Evolutionary conservation across 1,140 invertebrate species (phyloP), one percentile per base, ranked within the genome.

Genomic region (Drosophila ogumai): DNA sequence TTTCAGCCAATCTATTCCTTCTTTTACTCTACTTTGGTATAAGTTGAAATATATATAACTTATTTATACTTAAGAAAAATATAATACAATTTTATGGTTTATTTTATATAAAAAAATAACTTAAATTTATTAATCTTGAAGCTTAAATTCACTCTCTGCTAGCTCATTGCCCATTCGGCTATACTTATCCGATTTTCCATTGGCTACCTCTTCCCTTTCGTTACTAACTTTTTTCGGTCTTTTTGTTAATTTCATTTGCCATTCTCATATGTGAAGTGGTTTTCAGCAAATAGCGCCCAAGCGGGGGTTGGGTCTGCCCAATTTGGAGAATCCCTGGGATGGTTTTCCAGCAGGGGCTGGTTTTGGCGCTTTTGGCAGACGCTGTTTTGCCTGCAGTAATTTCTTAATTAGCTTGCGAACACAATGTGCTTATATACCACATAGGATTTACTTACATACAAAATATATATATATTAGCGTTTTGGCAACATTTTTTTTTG

Each of bases 361-460:
- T 34, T 44, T 13, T 54, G 28, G 40, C 41, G 47, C 52, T 65
- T 50, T 76, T 60, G 47, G 65, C 52, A 80, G 68, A 84, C 65
- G 74, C 69, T 84, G 64, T 90, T 86, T 90, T 72, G 88, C 88
- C 88, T 88, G 81, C 90, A 91, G 88, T 80, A 85, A 91, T 91
- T 91, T 86, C 88, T 90, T 91, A 91, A 91, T 91, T 91, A 91
- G 88, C 88, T 91, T 85, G 81, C 78, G 43, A 81, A 79, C 75
- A 90, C 85, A 90, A 90, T 90, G 81, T 85, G 71, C 85, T 90
- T 90, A 85, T 90, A 68, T 88, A 90, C 59, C 44, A 63, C 61
- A 46, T 71, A 68, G 32, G 32, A 63, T 40, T 61, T 49, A 58
- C 32, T 68, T 58, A 47, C 17, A 75, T 38, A 28, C 7, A 47